Evolutionary conservation across 2,888 invertebrate species (phyloP), one percentile per base, ranked within the genome.

Genomic region (Drosophila gaucha): DNA sequence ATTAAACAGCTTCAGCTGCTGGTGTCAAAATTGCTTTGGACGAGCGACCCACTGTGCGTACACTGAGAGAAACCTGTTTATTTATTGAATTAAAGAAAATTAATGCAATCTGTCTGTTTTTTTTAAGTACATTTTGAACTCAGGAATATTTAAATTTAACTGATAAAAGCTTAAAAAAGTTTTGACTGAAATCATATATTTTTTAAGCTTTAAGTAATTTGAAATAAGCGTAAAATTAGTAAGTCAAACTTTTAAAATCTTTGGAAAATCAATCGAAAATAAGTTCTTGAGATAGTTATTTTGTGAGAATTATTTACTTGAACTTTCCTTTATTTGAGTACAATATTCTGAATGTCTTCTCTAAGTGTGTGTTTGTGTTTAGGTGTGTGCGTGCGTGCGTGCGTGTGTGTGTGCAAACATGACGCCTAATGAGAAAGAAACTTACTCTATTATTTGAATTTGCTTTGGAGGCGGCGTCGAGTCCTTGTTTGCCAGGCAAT

Each of bases 361-460:
- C 35, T n/a, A 2, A 49, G 20, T 43, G 26, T 24, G 6, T 62
- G 14, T 44, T 16, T 50, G 26, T 56, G 28, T 55, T 44, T 56
- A 38, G 31, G 22, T 50, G 16, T 39, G 18, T 24, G 14, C 63
- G 35, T 55, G 4, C 36, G 33, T 50, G 18, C 51, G 38, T 56
- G 47, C 28, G 64, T 67, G 67, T 63, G 41, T 50, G 60, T 65
- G 63, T 66, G 85, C 69, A 78, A 84, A 85, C 77, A 84, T 56
- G 60, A 54, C 70, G 79, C 80, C 79, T 86, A 86, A 86, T 83
- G 84, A 84, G 86, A 85, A 83, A 80, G 79, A 80, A 84, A 84
- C 80, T 77, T 77, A 75, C 77, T 79, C 76, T 60, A 79, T 70
- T 83, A 78, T 84, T 83, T 84, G 79, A 67, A 78, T 85, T 84